Evolutionary conservation across 2,797 vertebrate genomes (phyloP), one percentile per base, ranked within the genome.

Genomic region (Geotrypetes seraphini): DNA sequence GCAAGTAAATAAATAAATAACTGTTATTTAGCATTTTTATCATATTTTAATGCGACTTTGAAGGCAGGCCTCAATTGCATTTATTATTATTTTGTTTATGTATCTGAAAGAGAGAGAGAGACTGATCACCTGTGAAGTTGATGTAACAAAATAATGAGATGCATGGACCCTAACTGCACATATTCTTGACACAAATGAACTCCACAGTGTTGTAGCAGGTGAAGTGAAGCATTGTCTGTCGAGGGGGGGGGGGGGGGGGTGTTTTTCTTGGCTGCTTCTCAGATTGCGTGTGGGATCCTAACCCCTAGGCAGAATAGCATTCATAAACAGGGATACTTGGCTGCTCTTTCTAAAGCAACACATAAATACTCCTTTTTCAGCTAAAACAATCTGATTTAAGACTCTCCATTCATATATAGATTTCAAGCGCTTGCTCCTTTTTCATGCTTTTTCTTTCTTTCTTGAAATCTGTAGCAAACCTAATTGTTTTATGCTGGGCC

Each of bases 231-330:
- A 94, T 92, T 95, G 90, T 95, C 89, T 92, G 88, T 91, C 87
- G 88, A n/a, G n/a, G n/a, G n/a, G n/a, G n/a, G n/a, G n/a, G n/a
- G n/a, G n/a, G n/a, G n/a, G n/a, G 84, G 85, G 81, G 85, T 92
- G 90, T 90, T 96, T 95, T 94, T 92, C 87, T 93, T 96, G 95
- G 92, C 95, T 90, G 85, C 84, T 78, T 87, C 88, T 91, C 91
- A 94, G 89, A 94, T 92, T 95, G 89, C 89, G 89, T 88, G 92
- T 88, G 89, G 89, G 88, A 95, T 90, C 87, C 85, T 96, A 81
- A 92, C 92, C 92, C 79, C 85, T n/a, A 68, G 92, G 90, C 92
- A 86, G 89, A 89, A 90, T 88, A 83, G 89, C 86, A 83, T 85
- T 89, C 89, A 88, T 85, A 92, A 89, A 91, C 79, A 81, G 76